phyloP scores from a whole-genome alignment of 1,140 invertebrate species.

The Hycleus cichorii region DNA sequence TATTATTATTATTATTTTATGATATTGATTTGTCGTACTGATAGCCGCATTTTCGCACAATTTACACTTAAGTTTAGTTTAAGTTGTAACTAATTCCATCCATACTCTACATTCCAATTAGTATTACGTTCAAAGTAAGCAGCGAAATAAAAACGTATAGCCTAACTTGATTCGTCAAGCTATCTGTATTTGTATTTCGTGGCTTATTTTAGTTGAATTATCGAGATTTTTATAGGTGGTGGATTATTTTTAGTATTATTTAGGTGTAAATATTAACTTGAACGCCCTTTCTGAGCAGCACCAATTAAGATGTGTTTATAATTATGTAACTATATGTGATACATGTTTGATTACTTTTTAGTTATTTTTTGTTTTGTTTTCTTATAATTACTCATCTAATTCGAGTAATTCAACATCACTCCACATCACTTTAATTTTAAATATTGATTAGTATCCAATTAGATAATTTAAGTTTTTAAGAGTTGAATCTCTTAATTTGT shows the following conservation, averaged over 20 bases:
- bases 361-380: constrained; percentile 13
- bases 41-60: constrained; percentile 5
- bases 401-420: neutral
- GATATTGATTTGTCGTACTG: neutral
- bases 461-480: neutral
- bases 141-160: too few relatives aligned
- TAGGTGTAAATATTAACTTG: neutral
- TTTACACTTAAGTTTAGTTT: neutral
- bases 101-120: constrained; percentile 20
- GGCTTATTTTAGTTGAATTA: too few relatives aligned
- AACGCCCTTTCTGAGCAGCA: constrained; percentile 14
- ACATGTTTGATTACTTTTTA: neutral
- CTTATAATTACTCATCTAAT: neutral
- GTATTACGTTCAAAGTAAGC: too few relatives aligned
- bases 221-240: neutral
- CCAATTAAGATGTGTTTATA: neutral
- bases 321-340: too few relatives aligned
- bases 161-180: too few relatives aligned
- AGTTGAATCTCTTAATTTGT: constrained; percentile 17
- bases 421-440: too few relatives aligned
- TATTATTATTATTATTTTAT: neutral
- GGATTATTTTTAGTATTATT: neutral
- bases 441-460: too few relatives aligned
- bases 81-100: neutral
- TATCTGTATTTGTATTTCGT: too few relatives aligned